Percentiles rank a stretch among this genome's conserved stretches.
Evolutionary conservation across 2,797 vertebrate genomes (phyloP).

Genomic region (Lepidocolaptes lacrymiger): DNA sequence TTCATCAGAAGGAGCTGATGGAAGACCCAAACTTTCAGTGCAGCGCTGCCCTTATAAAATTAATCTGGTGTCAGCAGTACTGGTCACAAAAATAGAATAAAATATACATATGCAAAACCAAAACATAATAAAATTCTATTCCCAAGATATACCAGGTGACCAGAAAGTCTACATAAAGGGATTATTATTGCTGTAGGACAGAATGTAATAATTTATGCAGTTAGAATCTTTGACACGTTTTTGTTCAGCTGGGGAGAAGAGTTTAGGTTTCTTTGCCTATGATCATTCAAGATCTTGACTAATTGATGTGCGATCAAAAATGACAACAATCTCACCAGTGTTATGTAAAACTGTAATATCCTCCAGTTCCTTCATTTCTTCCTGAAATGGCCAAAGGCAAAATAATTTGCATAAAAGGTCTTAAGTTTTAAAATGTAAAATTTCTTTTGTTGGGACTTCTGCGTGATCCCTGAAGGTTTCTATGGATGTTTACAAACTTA

Average conservation of each 20-base stretch:
- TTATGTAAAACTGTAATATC: conserved; percentile 72
- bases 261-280: conserved; percentile 69
- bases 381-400: conserved; percentile 79
- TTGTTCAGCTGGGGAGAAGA: conserved; percentile 58
- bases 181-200: conserved; percentile 62
- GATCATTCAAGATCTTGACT: conserved; percentile 75
- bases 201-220: conserved; percentile 65
- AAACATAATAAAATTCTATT: conserved; percentile 37
- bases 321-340: conserved; percentile 71
- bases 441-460: conserved; percentile 70
- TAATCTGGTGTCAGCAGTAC: neutral
- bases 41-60: neutral
- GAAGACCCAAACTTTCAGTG: neutral
- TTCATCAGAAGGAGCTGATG: neutral
- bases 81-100: neutral
- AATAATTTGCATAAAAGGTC: conserved; percentile 77
- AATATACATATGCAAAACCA: conserved; percentile 5
- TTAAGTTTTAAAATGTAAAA: conserved; percentile 73
- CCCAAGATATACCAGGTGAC: neutral
- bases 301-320: conserved; percentile 80
- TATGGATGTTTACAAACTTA: conserved; percentile 62
- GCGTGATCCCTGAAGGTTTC: conserved; percentile 19
- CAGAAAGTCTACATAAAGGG: conserved; percentile 14
- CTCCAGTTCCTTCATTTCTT: conserved; percentile 72
- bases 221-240: conserved; percentile 44